Evolutionary conservation across 2,888 invertebrate genomes (phyloP), one percentile per base, ranked within the genome.

Genomic region (Drosophila flavopinicola): DNA sequence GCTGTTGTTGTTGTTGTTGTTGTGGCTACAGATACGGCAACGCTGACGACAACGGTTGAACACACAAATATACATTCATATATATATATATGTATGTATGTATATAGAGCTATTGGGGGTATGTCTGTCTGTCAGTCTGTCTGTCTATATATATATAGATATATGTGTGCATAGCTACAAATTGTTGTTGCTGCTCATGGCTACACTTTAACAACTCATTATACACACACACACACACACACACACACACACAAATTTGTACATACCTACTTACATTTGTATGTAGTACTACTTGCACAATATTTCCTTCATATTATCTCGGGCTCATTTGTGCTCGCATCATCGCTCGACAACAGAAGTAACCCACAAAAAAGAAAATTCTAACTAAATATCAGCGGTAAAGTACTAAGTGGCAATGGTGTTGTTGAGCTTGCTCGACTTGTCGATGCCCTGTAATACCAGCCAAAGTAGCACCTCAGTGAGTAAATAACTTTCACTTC

Each of bases 141-240:
- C 29, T 30, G 32, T 24, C 37, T 30, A 27, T 60, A 2, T 20
- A 25, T 48, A 24, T 52, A 27, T 20, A 25, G 41, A 24, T 52
- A 27, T 54, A 37, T 48, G 63, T 53, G 10, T 60, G 45, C 38
- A 49, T 45, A 52, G 48, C 54, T 57, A 53, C 44, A 56, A 41
- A 53, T 60, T 56, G 45, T 45, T 56, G 57, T 60, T 56, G 59
- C 66, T 73, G 27, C 51, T 78, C 66, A 57, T 74, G 69, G 58
- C 79, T 58, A 76, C 69, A 73, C 69, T 66, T 66, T 52, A 73
- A 66, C 70, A 77, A 64, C 76, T 77, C 59, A 66, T 75, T 68
- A 57, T 57, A 61, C 44, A 63, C 53, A 61, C 47, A 32, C 20
- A 45, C 47, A 32, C 24, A 66, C n/a, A 20, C 2, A 44, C 6